These are phyloP conservation scores for Harpalus rubripes DNA, from an alignment of 2,888 invertebrate species.

Conservation along the genomic window DNA sequence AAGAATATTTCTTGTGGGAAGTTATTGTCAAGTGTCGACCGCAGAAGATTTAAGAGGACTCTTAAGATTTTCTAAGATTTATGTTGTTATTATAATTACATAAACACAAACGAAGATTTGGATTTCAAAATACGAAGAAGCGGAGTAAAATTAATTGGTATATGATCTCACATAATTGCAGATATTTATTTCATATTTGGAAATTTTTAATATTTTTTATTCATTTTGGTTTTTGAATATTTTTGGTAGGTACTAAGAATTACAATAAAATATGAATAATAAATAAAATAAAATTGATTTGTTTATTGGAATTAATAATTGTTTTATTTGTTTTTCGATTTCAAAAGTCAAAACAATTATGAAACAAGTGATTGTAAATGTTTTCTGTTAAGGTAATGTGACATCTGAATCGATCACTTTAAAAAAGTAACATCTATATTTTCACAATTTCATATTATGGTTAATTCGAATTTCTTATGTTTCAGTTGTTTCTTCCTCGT, in stretches of 20 bases:
- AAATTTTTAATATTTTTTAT: neutral
- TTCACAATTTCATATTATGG: too few species aligned
- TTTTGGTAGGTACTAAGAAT: neutral
- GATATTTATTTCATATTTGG: constrained; percentile 11
- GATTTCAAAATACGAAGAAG: constrained; percentile 15
- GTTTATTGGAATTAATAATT: too few species aligned
- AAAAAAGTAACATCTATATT: too few species aligned
- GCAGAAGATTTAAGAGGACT: constrained; percentile 16
- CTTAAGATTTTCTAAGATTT: constrained; percentile 1
- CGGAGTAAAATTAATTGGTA: constrained; percentile 32
- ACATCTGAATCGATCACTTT: too few species aligned
- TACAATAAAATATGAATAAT: constrained; percentile 7
- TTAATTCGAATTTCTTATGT: too few species aligned
- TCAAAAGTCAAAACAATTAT: too few species aligned
- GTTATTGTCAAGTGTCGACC: neutral
- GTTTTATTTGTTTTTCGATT: too few species aligned
- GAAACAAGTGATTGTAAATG: too few species aligned
- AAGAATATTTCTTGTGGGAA: constrained; percentile 12
- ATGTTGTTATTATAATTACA: constrained; percentile 5
- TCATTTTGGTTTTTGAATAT: neutral
- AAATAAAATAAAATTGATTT: neutral
- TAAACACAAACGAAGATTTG: neutral
- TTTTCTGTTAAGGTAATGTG: too few species aligned
- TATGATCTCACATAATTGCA: constrained; percentile 15
- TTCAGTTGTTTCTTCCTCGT: too few species aligned